A percentile compares a stretch with the other conserved stretches of the same genome.
Evolutionary conservation across 2,113 vertebrate genomes (phyloP).

Genomic region (Nyctibius bracteatus): DNA sequence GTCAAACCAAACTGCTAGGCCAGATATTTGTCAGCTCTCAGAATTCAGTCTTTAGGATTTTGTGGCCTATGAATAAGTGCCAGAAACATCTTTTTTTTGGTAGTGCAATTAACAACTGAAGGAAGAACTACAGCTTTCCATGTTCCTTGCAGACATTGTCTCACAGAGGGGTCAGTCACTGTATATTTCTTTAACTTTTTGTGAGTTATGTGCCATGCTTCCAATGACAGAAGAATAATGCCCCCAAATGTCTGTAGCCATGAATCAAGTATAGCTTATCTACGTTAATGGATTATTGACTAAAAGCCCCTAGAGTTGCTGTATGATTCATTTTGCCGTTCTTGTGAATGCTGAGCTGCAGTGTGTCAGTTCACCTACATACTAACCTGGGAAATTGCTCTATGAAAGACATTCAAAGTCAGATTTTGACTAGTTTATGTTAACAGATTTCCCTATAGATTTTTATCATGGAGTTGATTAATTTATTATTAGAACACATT

Average conservation of each 20-base stretch:
- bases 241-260: background rate
- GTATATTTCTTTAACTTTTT: background rate
- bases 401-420: constrained; percentile 35
- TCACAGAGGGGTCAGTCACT: background rate
- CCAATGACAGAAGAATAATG: background rate
- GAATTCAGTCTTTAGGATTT: background rate
- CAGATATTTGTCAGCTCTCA: background rate
- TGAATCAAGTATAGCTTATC: background rate
- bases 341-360: background rate
- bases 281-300: constrained; percentile 41
- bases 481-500: constrained; percentile 27
- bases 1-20: background rate
- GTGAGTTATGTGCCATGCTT: background rate
- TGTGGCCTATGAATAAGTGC: background rate
- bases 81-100: background rate
- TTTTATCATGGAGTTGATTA: constrained; percentile 28
- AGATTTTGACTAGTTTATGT: constrained; percentile 19
- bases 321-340: constrained; percentile 34
- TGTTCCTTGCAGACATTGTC: background rate
- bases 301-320: background rate
- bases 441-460: constrained; percentile 26
- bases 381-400: constrained; percentile 31
- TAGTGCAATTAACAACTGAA: background rate
- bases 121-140: background rate
- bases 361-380: constrained; percentile 24